Evolutionary conservation across 2,113 vertebrate genomes (phyloP), one percentile per base, ranked within the genome.

Genomic region (Aegotheles bennettii): DNA sequence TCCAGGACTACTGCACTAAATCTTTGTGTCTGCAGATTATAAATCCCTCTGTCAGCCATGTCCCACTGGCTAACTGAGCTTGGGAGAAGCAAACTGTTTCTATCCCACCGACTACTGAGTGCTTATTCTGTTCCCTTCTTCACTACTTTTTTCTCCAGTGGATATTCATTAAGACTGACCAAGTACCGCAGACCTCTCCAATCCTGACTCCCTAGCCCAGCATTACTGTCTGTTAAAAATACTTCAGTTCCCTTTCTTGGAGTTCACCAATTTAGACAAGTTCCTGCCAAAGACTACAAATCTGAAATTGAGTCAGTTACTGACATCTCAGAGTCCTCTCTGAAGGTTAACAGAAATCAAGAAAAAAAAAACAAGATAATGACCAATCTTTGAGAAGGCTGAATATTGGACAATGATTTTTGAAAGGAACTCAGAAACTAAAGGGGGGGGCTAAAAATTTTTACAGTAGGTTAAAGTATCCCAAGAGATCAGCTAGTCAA

Each of bases 261-360:
- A 13, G 3, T 51, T 84, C 18, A 73, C 0, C 0, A 1, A 70
- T 29, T 63, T 26, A 51, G 3, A 48, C 3, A n/a, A 56, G 23
- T 23, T 48, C 33, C 43, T 83, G 43, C 47, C 29, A 57, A 81
- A 77, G n/a, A 56, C 28, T 36, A 4, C 10, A 19, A 60, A 71
- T 83, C 53, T 4, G 4, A 79, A 78, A 35, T 33, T 2, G 1
- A 82, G 17, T 71, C 53, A 77, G 59, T 24, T 73, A 29, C 3
- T 84, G 50, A 43, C n/a, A 63, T 50, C 73, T 43, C 50, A 24
- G 24, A 79, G 16, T 35, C 33, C 26, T 83, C 68, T 68, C 42
- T 45, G 16, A 87, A 5, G 6, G 13, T 51, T 43, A 83, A 69
- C 0, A 80, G 13, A 78, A 65, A 36, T 25, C 28, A 40, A 51